A percentile compares a stretch with the other conserved stretches of the same genome.
These are phyloP conservation scores for Phengaris alcon DNA, from an alignment of 2,888 invertebrate species.

Conservation along the genomic window DNA sequence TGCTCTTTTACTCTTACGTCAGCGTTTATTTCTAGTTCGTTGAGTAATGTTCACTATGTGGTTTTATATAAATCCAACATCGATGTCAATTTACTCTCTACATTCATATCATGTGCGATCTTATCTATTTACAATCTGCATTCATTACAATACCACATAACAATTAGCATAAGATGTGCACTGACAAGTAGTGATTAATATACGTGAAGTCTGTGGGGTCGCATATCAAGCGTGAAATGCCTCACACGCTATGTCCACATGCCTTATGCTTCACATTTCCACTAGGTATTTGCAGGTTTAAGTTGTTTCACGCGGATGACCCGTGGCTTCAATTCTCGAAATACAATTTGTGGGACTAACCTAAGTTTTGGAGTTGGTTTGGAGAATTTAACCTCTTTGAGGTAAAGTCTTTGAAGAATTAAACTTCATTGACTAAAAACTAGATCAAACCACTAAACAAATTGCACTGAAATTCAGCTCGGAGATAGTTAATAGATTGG, in stretches of 20 bases:
- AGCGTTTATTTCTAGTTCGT: background rate
- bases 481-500: too few relatives aligned
- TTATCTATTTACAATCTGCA: slow-evolving; percentile 5
- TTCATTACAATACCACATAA: slow-evolving; percentile 21
- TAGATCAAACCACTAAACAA: too few relatives aligned
- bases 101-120: slow-evolving; percentile 12
- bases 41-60: background rate
- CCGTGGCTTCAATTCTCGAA: background rate
- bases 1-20: background rate
- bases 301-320: background rate
- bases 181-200: slow-evolving; percentile 36
- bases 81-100: background rate
- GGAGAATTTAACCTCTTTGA: too few relatives aligned
- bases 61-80: background rate
- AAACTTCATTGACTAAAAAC: too few relatives aligned
- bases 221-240: slow-evolving; percentile 36
- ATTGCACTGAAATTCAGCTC: too few relatives aligned
- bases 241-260: background rate
- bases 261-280: background rate
- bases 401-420: too few relatives aligned
- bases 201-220: slow-evolving; percentile 34
- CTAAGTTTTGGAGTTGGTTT: too few relatives aligned
- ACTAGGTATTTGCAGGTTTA: background rate
- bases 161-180: slow-evolving; percentile 26
- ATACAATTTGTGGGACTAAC: too few relatives aligned